These are phyloP conservation scores for Noctilio leporinus DNA, from an alignment of 2,113 vertebrate species.

Conservation along the genomic window DNA sequence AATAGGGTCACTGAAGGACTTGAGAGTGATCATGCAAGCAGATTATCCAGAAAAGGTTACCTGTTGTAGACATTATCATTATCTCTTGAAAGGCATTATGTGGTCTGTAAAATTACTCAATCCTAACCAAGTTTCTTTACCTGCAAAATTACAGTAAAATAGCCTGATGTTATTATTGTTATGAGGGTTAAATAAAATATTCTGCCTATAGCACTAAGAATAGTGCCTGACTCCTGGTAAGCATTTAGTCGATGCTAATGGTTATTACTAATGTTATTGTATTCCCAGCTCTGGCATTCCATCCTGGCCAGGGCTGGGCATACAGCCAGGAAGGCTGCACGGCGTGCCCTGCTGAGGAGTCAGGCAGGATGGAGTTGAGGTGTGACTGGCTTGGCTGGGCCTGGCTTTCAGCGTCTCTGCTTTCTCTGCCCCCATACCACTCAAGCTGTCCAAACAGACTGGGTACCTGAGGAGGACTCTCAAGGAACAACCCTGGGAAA, in stretches of 20 bases:
- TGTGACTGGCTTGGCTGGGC: accelerated
- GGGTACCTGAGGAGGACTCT: constrained; percentile 81
- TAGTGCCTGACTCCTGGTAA: no score
- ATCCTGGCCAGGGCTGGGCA: not conserved
- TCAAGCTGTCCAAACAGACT: constrained; percentile 92
- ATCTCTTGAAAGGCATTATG: not conserved
- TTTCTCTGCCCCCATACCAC: constrained; percentile 66
- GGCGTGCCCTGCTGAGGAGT: not conserved
- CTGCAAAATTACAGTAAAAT: not conserved
- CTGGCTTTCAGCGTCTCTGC: constrained; percentile 70
- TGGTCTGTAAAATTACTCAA: accelerated
- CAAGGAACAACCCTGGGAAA: constrained; percentile 89
- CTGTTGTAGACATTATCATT: not conserved
- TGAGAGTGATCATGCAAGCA: not conserved
- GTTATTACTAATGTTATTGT: not conserved
- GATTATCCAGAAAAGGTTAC: not conserved
- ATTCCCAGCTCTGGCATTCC: not conserved
- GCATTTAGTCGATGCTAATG: not conserved
- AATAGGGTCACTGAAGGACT: not conserved
- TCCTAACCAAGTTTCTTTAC: not conserved
- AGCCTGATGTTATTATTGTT: not conserved
- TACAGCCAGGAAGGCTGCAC: not conserved
- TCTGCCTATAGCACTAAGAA: not conserved
- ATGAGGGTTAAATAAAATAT: not conserved
- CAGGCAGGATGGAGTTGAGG: accelerated